These are phyloP conservation scores for Pseudococcus longispinus DNA, from an alignment of 2,888 invertebrate species.

Conservation along the genomic window DNA sequence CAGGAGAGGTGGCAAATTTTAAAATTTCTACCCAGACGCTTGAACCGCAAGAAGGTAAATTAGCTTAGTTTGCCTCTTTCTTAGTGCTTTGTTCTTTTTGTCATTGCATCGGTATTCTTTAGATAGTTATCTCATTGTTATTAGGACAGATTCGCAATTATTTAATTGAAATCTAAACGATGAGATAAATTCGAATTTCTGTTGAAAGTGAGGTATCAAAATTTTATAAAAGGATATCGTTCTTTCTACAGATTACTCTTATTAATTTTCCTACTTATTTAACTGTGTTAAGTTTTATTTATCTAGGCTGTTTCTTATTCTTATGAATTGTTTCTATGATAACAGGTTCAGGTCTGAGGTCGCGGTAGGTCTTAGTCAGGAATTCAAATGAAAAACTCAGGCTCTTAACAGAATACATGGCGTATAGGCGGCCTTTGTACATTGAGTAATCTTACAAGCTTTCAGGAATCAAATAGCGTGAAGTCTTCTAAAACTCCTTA, in stretches of 20 bases:
- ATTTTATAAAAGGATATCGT: not conserved
- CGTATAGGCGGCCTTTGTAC: conserved; percentile 54
- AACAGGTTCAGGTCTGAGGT: conserved; percentile 56
- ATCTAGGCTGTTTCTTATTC: conserved; percentile 18
- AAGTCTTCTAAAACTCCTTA: not conserved
- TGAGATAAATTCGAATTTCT: not conserved
- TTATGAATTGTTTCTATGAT: conserved; percentile 55
- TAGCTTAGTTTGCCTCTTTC: not conserved
- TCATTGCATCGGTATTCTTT: not conserved
- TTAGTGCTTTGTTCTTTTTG: not conserved
- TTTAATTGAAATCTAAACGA: not conserved
- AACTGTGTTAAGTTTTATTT: not conserved
- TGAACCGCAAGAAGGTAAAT: not conserved
- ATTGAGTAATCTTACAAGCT: conserved; percentile 42
- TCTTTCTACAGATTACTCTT: not conserved
- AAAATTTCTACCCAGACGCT: not conserved
- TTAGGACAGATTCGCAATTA: not conserved
- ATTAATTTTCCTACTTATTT: not conserved
- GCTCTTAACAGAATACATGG: conserved; percentile 55
- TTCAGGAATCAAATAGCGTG: conserved; percentile 46
- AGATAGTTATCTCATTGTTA: not conserved
- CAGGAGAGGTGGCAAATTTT: conserved; percentile 22
- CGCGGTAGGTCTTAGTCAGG: conserved; percentile 56
- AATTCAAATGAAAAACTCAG: conserved; percentile 54
- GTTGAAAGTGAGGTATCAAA: conserved; percentile 12